phyloP scores from a whole-genome alignment of 2,888 invertebrate genomes.

The Anticlea derivata region DNA sequence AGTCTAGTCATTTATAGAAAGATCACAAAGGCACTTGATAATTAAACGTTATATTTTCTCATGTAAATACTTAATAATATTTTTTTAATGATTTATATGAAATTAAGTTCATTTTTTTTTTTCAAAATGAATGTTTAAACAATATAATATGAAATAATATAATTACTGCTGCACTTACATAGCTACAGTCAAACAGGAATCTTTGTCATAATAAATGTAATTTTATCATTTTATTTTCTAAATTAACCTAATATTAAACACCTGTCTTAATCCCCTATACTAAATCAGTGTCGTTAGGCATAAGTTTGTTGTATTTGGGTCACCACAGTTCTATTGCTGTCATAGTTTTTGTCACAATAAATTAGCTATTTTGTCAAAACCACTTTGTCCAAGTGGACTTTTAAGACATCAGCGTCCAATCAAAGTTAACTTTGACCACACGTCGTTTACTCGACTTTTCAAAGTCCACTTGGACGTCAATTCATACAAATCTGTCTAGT shows the following conservation, averaged over 20 bases:
- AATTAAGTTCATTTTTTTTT: too few species aligned
- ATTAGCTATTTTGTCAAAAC: too few species aligned
- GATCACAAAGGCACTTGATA: constrained; percentile 19
- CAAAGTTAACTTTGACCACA: too few species aligned
- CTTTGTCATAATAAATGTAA: neutral
- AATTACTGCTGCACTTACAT: neutral
- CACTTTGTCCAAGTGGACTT: too few species aligned
- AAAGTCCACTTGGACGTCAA: too few species aligned
- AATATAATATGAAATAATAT: too few species aligned
- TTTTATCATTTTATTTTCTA: constrained; percentile 3
- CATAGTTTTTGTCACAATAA: neutral
- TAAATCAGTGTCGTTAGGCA: constrained; percentile 18
- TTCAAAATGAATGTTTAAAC: too few species aligned
- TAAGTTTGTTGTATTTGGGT: neutral
- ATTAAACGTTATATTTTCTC: constrained; percentile 2
- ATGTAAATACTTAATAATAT: neutral
- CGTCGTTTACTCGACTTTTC: too few species aligned
- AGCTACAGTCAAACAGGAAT: constrained; percentile 3
- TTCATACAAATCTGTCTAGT: too few species aligned
- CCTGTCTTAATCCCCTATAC: constrained; percentile 26
- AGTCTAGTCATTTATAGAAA: constrained; percentile 18
- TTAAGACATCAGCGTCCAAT: too few species aligned
- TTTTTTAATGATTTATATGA: too few species aligned
- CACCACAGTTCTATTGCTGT: too few species aligned
- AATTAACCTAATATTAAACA: constrained; percentile 20